Conservation (phyloP, 1,140 invertebrate species). For the Agraylea sexmaculata region DNA sequence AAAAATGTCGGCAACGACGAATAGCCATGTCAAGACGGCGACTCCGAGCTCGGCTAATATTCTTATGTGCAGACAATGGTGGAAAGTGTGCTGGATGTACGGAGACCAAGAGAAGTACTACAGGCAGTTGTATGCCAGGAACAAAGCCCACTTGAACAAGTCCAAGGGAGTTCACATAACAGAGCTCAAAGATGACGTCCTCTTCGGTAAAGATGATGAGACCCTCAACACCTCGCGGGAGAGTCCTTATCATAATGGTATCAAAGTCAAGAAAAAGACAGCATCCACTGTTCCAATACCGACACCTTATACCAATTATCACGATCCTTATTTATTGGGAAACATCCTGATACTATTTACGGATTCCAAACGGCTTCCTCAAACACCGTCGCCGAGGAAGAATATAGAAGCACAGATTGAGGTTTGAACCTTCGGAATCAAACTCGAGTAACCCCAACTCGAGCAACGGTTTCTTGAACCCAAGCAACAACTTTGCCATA, state of each 20-base stretch:
- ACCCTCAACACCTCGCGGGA: conserved; percentile 19
- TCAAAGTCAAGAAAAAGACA: conserved; percentile 29
- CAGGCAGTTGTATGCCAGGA: conserved; percentile 57
- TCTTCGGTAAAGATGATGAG: conserved; percentile 20
- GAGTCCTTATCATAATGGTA: conserved; percentile 25
- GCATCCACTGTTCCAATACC: conserved; percentile 16
- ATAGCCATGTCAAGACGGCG: conserved; percentile 37
- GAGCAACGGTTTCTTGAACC: conserved; percentile 2
- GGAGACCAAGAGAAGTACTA: conserved; percentile 76
- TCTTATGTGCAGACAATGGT: conserved; percentile 75
- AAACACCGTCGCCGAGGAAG: conserved; percentile 19
- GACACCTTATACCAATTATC: conserved; percentile 10
- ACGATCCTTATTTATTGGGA: conserved; percentile 19
- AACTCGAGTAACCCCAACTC: too few relatives aligned
- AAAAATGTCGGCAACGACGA: conserved; percentile 39
- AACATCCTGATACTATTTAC: conserved; percentile 17
- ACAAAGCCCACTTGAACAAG: conserved; percentile 27
- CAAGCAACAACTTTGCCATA: conserved; percentile 6
- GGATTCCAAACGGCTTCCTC: conserved; percentile 21
- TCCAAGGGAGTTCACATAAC: conserved; percentile 35
- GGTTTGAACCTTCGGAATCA: background rate
- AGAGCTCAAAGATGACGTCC: conserved; percentile 38
- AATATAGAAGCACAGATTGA: conserved; percentile 1
- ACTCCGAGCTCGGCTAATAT: conserved; percentile 55
- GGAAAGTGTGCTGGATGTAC: conserved; percentile 78